phyloP scores from a whole-genome alignment of 2,113 vertebrate species.

The Balaenoptera acutorostrata region DNA sequence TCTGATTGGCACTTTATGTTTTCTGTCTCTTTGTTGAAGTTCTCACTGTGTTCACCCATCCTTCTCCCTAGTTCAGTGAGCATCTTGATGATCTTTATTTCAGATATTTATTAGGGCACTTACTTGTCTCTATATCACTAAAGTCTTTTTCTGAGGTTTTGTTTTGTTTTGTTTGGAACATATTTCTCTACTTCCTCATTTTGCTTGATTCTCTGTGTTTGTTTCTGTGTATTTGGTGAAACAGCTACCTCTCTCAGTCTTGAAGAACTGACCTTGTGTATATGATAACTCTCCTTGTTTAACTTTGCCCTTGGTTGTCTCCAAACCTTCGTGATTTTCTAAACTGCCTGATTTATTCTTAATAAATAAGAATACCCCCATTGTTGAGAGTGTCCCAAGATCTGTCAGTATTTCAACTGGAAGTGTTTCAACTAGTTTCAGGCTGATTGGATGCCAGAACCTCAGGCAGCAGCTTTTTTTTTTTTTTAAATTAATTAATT shows the following conservation, averaged over 20 bases:
- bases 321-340: not conserved
- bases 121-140: no score
- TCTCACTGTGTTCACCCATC: not conserved
- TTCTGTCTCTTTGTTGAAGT: not conserved
- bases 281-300: not conserved
- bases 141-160: no score
- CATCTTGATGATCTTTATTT: not conserved
- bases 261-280: not conserved
- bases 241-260: not conserved
- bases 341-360: not conserved
- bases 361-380: not conserved
- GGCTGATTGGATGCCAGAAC: not conserved
- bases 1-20: no score
- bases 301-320: not conserved
- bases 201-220: not conserved
- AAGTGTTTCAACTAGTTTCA: not conserved
- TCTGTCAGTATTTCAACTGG: not conserved
- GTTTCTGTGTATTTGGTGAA: not conserved
- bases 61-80: not conserved
- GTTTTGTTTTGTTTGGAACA: no score
- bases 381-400: not conserved
- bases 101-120: not conserved
- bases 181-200: not conserved
- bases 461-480: not conserved
- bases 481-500: no score